Base-by-base conservation (phyloP, 2,888 invertebrate genomes). In the Papilio demoleus region DNA sequence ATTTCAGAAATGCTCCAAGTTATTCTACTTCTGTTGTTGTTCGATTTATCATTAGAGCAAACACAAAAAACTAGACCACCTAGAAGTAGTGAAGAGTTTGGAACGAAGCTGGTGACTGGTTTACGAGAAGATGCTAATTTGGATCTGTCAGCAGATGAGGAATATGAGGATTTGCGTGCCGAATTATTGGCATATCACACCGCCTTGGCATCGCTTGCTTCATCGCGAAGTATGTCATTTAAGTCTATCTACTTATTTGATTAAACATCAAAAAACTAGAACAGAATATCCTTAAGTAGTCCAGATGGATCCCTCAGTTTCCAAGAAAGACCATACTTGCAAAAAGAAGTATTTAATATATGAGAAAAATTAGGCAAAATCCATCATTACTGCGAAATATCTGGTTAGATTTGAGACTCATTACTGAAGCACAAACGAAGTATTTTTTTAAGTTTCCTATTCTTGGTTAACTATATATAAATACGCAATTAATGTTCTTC, bases 81-180 rank as follows among this genome's bases (percentile, higher is more conserved):
- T 12, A 66, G 71, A 65, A 73, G 72, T 17, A 76, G 63, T 2
- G 75, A 70, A 45, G 84, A 85, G 61, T 76, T 83, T 2, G 87
- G 80, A 0, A 78, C 77, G 0, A 71, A 73, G 6, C 72, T 90
- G 42, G 74, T 88, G 67, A 56, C 80, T 17, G 70, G 76, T n/a
- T 77, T 91, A 72, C 82, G 77, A 59, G 81, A 85, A 73, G 86
- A 90, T 59, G 84, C 77, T 4, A 88, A 88, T 74, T 76, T 88
- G 70, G 91, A 90, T 74, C 80, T 89, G 34, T 77, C 92, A n/a
- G 76, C 71, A 22, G 92, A 92, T 59, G 88, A 87, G 59, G 91
- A 92, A 70, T 92, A 91, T 70, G 92, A 92, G 67, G 91, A 92
- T 72, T 78, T 92, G 17, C 81, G 89, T 2, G 91, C 90, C 0